Percentiles rank a stretch among this genome's conserved stretches.
phyloP scores from a whole-genome alignment of 2,888 invertebrate genomes.

The Hipparchia sbordonii region DNA sequence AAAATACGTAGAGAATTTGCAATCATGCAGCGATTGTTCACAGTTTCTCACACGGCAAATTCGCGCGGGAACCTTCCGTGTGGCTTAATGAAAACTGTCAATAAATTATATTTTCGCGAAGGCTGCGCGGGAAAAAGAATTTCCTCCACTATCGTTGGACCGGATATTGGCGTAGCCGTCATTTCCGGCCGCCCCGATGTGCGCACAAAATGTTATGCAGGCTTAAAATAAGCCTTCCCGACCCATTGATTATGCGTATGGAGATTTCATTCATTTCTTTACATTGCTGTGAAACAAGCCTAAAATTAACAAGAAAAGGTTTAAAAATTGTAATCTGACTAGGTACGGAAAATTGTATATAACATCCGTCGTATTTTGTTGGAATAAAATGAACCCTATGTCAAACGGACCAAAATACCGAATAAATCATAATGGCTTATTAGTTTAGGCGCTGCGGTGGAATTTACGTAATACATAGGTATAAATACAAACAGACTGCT shows the following conservation, averaged over 20 bases:
- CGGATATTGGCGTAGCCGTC: constrained; percentile 71
- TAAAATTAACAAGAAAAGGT: too few relatives aligned
- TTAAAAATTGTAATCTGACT: too few relatives aligned
- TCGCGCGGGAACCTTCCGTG: constrained; percentile 26
- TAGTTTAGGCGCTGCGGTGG: too few relatives aligned
- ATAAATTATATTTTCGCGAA: constrained; percentile 40
- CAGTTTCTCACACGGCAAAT: constrained; percentile 10
- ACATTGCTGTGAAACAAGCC: too few relatives aligned
- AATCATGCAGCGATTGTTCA: constrained; percentile 7
- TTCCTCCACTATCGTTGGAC: constrained; percentile 41
- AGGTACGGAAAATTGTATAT: too few relatives aligned
- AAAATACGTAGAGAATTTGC: background rate
- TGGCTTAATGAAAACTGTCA: constrained; percentile 41
- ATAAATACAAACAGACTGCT: too few relatives aligned
- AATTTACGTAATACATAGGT: too few relatives aligned
- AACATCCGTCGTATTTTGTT: too few relatives aligned
- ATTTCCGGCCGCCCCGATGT: constrained; percentile 65
- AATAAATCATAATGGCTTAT: too few relatives aligned
- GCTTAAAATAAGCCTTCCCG: constrained; percentile 30
- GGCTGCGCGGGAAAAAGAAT: constrained; percentile 38
- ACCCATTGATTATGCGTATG: background rate
- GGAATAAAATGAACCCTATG: too few relatives aligned
- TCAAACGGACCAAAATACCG: too few relatives aligned
- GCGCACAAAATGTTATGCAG: constrained; percentile 35
- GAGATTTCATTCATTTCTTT: constrained; percentile 3